Conservation (phyloP, 1,140 invertebrate species). For the Heliconius hewitsoni region DNA sequence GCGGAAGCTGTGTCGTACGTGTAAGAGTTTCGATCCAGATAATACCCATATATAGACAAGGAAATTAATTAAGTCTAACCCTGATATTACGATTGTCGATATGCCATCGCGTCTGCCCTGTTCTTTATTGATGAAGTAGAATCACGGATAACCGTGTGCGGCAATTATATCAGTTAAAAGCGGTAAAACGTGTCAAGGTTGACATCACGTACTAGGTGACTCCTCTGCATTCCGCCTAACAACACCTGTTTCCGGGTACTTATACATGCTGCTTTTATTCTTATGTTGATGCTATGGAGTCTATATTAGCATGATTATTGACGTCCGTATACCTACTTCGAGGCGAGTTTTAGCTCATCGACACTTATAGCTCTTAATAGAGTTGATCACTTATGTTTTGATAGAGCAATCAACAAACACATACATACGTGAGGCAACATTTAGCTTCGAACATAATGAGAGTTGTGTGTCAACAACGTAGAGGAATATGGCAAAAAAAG, state of each 20-base stretch:
- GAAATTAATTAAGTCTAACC: constrained; percentile 59
- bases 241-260: constrained; percentile 63
- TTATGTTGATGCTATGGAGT: constrained; percentile 38
- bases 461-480: constrained; percentile 22
- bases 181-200: constrained; percentile 66
- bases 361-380: constrained; percentile 32
- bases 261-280: constrained; percentile 40
- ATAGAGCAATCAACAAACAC: constrained; percentile 24
- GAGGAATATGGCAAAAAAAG: constrained; percentile 33
- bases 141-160: constrained; percentile 54
- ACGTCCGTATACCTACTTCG: constrained; percentile 20
- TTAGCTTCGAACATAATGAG: constrained; percentile 25
- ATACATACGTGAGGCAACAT: constrained; percentile 23
- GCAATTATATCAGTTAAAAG: constrained; percentile 50
- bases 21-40: constrained; percentile 21
- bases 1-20: constrained; percentile 16
- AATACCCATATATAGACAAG: constrained; percentile 37
- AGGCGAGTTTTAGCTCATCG: constrained; percentile 40
- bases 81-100: constrained; percentile 47
- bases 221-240: constrained; percentile 56
- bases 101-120: constrained; percentile 45
- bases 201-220: constrained; percentile 42
- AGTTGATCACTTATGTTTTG: constrained; percentile 26
- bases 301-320: constrained; percentile 38
- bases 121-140: constrained; percentile 57